These are phyloP conservation scores for Eufriesea mexicana DNA, from an alignment of 1,140 invertebrate genomes.

Conservation along the genomic window DNA sequence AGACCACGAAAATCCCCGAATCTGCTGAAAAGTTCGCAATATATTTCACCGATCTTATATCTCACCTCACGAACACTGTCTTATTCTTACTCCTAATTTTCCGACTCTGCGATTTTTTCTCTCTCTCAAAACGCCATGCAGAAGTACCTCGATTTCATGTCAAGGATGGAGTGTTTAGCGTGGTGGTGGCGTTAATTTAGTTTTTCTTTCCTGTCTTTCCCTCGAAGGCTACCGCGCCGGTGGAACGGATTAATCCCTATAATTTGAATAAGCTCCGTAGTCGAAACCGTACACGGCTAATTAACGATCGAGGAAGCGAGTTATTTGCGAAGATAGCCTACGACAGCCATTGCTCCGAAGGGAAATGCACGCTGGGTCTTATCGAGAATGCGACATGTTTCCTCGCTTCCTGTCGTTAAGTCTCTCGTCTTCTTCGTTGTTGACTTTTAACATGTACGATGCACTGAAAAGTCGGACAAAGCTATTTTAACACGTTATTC, in stretches of 20 bases:
- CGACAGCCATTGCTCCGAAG: neutral
- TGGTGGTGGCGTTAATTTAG: slow-evolving; percentile 21
- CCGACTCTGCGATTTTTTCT: neutral
- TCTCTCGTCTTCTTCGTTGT: neutral
- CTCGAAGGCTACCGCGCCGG: slow-evolving; percentile 55
- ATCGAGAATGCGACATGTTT: neutral
- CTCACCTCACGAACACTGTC: too few relatives aligned
- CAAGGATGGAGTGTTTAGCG: slow-evolving; percentile 51
- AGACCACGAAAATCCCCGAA: too few relatives aligned
- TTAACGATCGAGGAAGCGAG: slow-evolving; percentile 58
- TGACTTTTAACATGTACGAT: neutral
- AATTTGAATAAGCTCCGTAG: slow-evolving; percentile 54
- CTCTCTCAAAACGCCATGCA: neutral
- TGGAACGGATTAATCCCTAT: slow-evolving; percentile 64
- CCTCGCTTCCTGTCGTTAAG: slow-evolving; percentile 21
- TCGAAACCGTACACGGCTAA: slow-evolving; percentile 52
- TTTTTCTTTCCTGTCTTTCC: slow-evolving; percentile 39
- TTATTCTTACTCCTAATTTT: neutral
- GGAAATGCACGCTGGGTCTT: slow-evolving; percentile 10
- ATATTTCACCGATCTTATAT: too few relatives aligned
- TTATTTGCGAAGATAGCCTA: slow-evolving; percentile 29
- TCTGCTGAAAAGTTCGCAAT: too few relatives aligned
- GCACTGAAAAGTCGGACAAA: too few relatives aligned
- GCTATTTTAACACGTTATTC: too few relatives aligned
- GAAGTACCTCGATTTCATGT: slow-evolving; percentile 48